These are phyloP conservation scores for Agrotis segetum DNA, from an alignment of 2,888 invertebrate genomes.

Conservation along the genomic window DNA sequence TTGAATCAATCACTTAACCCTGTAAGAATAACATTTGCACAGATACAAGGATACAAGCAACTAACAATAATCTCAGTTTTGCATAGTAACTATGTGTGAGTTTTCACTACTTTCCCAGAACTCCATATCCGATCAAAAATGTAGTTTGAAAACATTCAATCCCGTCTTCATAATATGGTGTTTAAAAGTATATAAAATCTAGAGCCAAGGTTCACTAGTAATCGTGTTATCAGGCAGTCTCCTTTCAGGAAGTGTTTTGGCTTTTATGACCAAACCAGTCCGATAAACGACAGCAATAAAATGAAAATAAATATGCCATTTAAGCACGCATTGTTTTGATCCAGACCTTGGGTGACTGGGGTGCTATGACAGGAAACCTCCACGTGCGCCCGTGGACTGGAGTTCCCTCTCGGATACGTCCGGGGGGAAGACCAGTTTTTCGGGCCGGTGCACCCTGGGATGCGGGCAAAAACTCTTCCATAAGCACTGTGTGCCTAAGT, in stretches of 20 bases:
- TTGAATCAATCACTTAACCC: constrained; percentile 1
- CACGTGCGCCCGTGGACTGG: too few species aligned
- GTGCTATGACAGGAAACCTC: too few species aligned
- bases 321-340: neutral
- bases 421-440: too few species aligned
- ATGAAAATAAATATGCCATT: neutral
- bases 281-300: neutral
- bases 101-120: constrained; percentile 66
- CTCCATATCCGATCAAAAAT: constrained; percentile 60
- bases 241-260: too few species aligned
- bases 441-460: too few species aligned
- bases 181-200: constrained; percentile 23
- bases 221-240: neutral
- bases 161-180: constrained; percentile 62
- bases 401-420: too few species aligned
- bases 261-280: neutral
- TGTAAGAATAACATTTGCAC: constrained; percentile 3
- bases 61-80: constrained; percentile 58
- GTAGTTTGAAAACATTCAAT: constrained; percentile 53
- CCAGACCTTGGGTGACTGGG: neutral
- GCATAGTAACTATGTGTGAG: constrained; percentile 61
- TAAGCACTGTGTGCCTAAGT: too few species aligned
- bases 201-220: too few species aligned
- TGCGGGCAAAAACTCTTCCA: too few species aligned
- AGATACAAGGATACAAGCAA: constrained; percentile 32